phyloP scores from a whole-genome alignment of 2,113 vertebrate genomes.

The Corythaeola cristata region DNA sequence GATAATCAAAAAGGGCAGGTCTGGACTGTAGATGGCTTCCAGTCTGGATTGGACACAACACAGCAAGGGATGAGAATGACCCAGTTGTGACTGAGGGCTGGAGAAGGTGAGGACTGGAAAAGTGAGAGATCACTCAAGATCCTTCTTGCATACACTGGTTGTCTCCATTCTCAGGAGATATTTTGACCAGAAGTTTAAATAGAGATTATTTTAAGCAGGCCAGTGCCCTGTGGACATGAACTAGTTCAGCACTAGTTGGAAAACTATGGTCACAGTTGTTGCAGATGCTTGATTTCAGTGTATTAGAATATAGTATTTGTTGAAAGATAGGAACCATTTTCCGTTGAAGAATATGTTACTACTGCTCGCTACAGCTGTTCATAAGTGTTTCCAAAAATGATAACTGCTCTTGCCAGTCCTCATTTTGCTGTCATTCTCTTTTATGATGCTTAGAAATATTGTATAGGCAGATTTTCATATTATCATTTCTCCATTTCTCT shows the following conservation, averaged over 20 bases:
- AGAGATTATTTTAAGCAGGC: not conserved
- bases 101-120: not conserved
- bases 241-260: not conserved
- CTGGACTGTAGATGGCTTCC: not conserved
- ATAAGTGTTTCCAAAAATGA: not conserved
- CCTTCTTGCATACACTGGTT: not conserved
- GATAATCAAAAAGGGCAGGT: not conserved
- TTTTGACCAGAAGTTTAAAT: not conserved
- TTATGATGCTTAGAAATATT: not conserved
- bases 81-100: not conserved
- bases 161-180: not conserved
- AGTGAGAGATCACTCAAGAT: not conserved
- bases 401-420: not conserved
- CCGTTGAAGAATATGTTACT: not conserved
- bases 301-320: not conserved
- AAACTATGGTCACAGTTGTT: not conserved
- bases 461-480: not conserved
- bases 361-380: not conserved
- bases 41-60: not conserved
- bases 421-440: not conserved
- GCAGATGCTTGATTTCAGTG: not conserved
- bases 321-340: not conserved
- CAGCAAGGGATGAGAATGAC: not conserved
- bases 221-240: not conserved
- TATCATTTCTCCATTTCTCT: not conserved